Base-by-base conservation (phyloP, 2,888 invertebrate species). In the Patella pellucida region DNA sequence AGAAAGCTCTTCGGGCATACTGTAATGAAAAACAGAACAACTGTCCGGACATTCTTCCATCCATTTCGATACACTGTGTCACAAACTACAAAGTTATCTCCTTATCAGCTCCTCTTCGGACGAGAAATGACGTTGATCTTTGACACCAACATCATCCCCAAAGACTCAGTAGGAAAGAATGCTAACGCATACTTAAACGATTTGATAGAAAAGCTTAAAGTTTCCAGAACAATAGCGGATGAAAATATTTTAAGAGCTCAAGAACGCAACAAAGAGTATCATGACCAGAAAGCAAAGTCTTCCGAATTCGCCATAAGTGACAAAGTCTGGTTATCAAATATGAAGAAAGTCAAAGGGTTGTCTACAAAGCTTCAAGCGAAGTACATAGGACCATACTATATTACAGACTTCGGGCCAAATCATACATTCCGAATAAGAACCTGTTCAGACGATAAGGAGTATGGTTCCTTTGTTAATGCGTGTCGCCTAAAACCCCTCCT, bases 51-150 rank as follows among this genome's bases (percentile, higher is more conserved):
- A 23, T 77, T 27, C 71, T 83, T 51, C 82, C 83, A 15, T 69
- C 77, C 31, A 70, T 80, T 83, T 23, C 50, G 82, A 7, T 73
- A 71, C 50, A 62, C 79, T n/a, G 82, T 80, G n/a, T 76, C 70
- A 27, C 73, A 80, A 52, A 77, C 80, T 2, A 79, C 82, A 62
- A 72, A 75, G 7, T n/a, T n/a, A n/a, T n/a, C n/a, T n/a, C n/a
- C n/a, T 77, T 79, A 70, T 67, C 74, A 80, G 31, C 73, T 80
- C 56, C 52, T 81, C 27, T 82, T 81, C 71, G 79, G 81, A 11
- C 76, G 72, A 71, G 77, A 79, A 76, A 81, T 80, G 81, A 70
- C 73, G 51, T 15, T 78, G 1, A 76, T 74, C 23, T 69, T 77
- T 77, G 80, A 81, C 70, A 75, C 76, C 16, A 50, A 73, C 27